Percentiles rank a stretch among this genome's conserved stretches.
These are phyloP conservation scores for Tipula lateralis DNA, from an alignment of 2,888 invertebrate genomes.

Conservation along the genomic window DNA sequence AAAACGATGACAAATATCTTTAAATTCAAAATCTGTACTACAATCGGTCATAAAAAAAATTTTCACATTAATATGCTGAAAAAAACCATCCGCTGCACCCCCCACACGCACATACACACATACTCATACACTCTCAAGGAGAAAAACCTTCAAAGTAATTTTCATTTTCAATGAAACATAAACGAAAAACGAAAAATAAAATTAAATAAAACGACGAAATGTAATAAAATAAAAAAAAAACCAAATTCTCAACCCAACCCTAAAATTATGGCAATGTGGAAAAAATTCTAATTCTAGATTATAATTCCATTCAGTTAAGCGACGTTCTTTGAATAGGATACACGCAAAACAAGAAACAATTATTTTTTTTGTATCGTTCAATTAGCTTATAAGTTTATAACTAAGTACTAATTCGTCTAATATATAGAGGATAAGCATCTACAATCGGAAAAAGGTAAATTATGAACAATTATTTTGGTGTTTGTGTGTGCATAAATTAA, in stretches of 20 bases:
- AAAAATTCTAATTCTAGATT: constrained; percentile 24
- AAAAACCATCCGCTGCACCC: not conserved
- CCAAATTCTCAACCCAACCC: not conserved
- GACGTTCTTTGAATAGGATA: not conserved
- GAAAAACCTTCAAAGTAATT: not conserved
- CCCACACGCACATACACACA: not conserved
- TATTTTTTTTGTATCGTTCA: not conserved
- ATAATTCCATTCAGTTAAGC: constrained; percentile 11
- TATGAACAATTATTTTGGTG: not conserved
- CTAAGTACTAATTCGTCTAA: not conserved
- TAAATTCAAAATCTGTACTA: not conserved
- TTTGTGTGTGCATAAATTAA: not conserved
- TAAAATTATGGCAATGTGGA: not conserved
- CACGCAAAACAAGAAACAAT: not conserved
- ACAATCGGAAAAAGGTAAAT: not conserved
- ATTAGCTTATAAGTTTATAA: not conserved
- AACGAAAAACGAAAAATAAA: not conserved
- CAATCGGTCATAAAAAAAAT: constrained; percentile 8
- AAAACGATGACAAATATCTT: not conserved
- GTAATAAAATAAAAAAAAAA: not conserved
- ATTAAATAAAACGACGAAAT: not conserved
- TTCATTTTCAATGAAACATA: not conserved
- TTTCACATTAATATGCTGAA: not conserved
- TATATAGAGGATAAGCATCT: not conserved
- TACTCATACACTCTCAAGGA: not conserved